Evolutionary conservation across 1,140 invertebrate genomes (phyloP), one percentile per base, ranked within the genome.

Genomic region (Drosophila baimaii): DNA sequence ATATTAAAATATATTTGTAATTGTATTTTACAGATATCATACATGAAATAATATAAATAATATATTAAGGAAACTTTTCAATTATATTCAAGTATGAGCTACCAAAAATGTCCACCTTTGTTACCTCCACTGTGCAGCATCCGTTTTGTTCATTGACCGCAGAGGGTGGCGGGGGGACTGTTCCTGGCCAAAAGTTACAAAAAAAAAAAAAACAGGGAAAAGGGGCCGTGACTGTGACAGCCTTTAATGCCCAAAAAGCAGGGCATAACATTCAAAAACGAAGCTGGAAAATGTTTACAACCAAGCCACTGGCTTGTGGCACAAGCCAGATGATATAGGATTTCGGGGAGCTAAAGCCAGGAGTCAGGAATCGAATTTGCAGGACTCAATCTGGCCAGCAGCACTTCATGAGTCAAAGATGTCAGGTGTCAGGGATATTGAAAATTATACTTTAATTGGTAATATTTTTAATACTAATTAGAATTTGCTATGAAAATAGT

Each of bases 191-290:
- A 25, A 71, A 56, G 23, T 69, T 55, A 23, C 21, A 17, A 12
- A 44, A 54, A 69, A 41, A 41, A 31, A 41, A 25, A 19, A 5
- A 39, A 12, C n/a, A n/a, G n/a, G n/a, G n/a, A n/a, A n/a, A n/a
- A n/a, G n/a, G 12, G 29, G 17, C 21, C 23, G 64, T 58, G 55
- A 21, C 62, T 39, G 62, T 49, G 35, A 75, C 51, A 57, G 31
- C 21, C 31, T 44, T 57, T 57, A 73, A 74, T 56, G 31, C 51
- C 69, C 15, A 19, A 21, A 51, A 54, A 61, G 52, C 27, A 27
- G n/a, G n/a, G 31, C 10, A 21, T 31, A 46, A 52, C 44, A 46
- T 17, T 44, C 21, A 51, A 41, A 29, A 44, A 43, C 27, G 29
- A 65, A 44, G 33, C 62, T 51, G n/a, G 15, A 15, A n/a, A 61